phyloP scores from a whole-genome alignment of 2,113 vertebrate species.

The Hipposideros armiger region DNA sequence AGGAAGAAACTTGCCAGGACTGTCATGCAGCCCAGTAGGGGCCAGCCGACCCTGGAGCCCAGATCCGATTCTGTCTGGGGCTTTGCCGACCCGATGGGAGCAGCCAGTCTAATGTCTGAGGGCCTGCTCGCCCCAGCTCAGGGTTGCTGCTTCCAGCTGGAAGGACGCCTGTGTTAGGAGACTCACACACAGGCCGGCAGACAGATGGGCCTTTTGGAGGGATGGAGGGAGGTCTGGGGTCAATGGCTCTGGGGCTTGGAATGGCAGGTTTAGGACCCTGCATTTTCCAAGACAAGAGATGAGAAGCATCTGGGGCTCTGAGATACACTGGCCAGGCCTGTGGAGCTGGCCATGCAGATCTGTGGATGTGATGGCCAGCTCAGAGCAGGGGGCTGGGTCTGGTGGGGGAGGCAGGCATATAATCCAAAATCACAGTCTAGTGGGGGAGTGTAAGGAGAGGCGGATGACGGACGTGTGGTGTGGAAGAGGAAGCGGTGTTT shows the following conservation, averaged over 20 bases:
- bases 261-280: background rate
- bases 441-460: accelerated
- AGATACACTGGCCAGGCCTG: background rate
- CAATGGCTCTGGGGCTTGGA: background rate
- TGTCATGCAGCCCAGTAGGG: background rate
- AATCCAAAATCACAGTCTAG: background rate
- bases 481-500: background rate
- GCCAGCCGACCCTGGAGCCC: background rate
- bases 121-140: background rate
- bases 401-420: background rate
- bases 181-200: background rate
- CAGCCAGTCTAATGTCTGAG: background rate
- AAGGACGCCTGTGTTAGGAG: background rate
- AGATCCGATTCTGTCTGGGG: background rate
- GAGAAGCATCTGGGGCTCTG: background rate
- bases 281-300: background rate
- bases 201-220: background rate
- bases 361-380: background rate
- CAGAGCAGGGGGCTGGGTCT: background rate
- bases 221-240: background rate
- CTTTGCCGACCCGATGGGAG: background rate
- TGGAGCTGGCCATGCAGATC: too few species aligned
- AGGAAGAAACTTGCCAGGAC: background rate
- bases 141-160: background rate
- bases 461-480: accelerated